A percentile compares a stretch with the other conserved stretches of the same genome.
Conservation (phyloP, 2,113 vertebrate genomes). For the Sebastes fasciatus region DNA sequence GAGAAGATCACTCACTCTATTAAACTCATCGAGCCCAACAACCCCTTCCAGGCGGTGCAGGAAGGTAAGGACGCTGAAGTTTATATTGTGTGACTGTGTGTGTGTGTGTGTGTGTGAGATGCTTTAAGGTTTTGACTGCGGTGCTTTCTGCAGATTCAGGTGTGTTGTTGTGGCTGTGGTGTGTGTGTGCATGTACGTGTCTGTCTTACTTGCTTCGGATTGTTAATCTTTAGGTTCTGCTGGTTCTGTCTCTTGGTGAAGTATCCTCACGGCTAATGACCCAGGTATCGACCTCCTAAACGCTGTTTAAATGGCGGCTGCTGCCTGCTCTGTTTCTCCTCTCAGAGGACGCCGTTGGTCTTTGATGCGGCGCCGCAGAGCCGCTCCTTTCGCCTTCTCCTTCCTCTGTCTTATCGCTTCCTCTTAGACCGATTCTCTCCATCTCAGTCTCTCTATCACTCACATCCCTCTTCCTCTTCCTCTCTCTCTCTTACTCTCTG, state of each 20-base stretch:
- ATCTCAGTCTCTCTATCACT: not conserved
- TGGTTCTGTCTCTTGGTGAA: conserved; percentile 13
- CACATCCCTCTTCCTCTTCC: not conserved
- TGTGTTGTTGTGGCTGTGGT: not conserved
- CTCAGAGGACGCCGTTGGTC: conserved; percentile 15
- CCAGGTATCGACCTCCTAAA: conserved; percentile 44
- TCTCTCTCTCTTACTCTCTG: not conserved
- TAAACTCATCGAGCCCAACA: conserved; percentile 97
- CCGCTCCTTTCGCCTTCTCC: conserved; percentile 18
- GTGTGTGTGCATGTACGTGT: not conserved
- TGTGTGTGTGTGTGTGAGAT: not conserved
- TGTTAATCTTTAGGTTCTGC: conserved; percentile 31
- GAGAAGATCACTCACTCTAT: conserved; percentile 99
- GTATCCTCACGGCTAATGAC: conserved; percentile 39
- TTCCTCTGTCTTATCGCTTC: not conserved
- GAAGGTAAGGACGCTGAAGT: conserved; percentile 89
- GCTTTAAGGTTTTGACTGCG: too few species aligned
- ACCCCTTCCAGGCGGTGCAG: conserved; percentile 97
- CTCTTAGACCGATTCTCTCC: not conserved
- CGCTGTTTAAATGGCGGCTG: conserved; percentile 9
- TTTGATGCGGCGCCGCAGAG: conserved; percentile 29
- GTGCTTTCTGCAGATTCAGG: too few species aligned
- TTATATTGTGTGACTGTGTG: too few species aligned
- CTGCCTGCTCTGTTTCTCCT: not conserved
- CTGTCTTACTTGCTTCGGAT: not conserved